These are phyloP conservation scores for Megaustenia siamemsis DNA, from an alignment of 2,888 invertebrate species.

Conservation along the genomic window DNA sequence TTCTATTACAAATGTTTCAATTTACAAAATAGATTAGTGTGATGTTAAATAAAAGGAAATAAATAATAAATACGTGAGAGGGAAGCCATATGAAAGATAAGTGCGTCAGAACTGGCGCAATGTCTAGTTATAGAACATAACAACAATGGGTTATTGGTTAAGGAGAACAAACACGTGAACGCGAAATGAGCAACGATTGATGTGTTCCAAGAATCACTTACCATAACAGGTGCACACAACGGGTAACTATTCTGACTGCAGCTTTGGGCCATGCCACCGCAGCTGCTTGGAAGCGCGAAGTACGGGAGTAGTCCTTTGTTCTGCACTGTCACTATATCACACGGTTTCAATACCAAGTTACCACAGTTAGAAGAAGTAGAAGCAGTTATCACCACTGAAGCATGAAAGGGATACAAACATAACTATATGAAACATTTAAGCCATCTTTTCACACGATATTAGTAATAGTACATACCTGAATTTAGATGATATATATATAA, in stretches of 20 bases:
- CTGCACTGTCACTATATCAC: slow-evolving; percentile 54
- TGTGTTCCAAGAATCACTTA: slow-evolving; percentile 52
- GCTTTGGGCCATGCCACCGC: slow-evolving; percentile 60
- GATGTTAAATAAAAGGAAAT: no score
- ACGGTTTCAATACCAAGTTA: slow-evolving; percentile 60
- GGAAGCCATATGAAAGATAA: neutral
- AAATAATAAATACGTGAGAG: no score
- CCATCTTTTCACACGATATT: slow-evolving; percentile 55
- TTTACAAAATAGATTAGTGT: no score
- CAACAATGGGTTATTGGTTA: neutral
- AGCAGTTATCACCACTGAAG: slow-evolving; percentile 61
- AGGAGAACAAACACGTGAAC: neutral
- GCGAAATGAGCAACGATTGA: neutral
- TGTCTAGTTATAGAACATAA: slow-evolving; percentile 24
- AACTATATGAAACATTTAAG: slow-evolving; percentile 55
- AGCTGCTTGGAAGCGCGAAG: slow-evolving; percentile 47
- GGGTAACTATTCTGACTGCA: slow-evolving; percentile 61
- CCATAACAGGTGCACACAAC: slow-evolving; percentile 61
- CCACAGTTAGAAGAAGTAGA: slow-evolving; percentile 55
- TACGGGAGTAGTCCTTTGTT: slow-evolving; percentile 57
- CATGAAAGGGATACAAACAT: slow-evolving; percentile 60
- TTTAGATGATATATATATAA: slow-evolving; percentile 55
- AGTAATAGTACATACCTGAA: slow-evolving; percentile 62
- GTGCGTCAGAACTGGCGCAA: slow-evolving; percentile 31
- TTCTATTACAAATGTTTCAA: no score